Evolutionary conservation across 2,113 vertebrate genomes (phyloP).

Genomic region (Dasyornis broadbenti): DNA sequence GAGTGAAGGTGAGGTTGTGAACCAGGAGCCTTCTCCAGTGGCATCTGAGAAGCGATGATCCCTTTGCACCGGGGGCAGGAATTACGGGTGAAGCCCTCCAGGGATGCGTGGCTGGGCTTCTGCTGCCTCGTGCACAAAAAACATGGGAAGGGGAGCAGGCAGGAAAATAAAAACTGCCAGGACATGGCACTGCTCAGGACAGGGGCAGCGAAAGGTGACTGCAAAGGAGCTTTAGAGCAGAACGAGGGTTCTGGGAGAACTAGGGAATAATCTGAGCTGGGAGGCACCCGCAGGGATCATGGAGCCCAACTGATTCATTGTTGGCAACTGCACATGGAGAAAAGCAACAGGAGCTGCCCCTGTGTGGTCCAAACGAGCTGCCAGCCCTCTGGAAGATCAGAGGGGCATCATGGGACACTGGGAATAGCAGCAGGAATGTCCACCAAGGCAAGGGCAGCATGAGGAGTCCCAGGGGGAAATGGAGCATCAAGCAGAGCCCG

Average conservation of each 20-base stretch:
- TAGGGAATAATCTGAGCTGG: not conserved
- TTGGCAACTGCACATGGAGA: not conserved
- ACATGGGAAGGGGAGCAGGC: not conserved
- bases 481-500: not conserved
- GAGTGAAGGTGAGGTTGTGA: not conserved
- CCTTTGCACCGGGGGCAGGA: not conserved
- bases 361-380: not conserved
- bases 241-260: fast-evolving
- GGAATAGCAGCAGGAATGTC: not conserved
- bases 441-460: not conserved
- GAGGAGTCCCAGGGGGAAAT: not conserved
- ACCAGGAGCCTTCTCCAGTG: not conserved
- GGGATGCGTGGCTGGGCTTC: not conserved
- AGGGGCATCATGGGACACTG: not conserved
- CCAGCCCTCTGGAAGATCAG: not conserved
- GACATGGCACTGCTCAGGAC: not conserved
- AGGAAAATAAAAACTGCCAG: not conserved
- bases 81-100: not conserved
- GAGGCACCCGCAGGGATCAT: not conserved
- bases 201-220: not conserved
- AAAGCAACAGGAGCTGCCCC: not conserved
- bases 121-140: not conserved
- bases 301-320: fast-evolving
- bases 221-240: not conserved
- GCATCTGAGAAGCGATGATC: not conserved